A percentile compares a stretch with the other conserved stretches of the same genome.
These are phyloP conservation scores for Trissolcus japonicus DNA, from an alignment of 2,888 invertebrate genomes.

Conservation along the genomic window DNA sequence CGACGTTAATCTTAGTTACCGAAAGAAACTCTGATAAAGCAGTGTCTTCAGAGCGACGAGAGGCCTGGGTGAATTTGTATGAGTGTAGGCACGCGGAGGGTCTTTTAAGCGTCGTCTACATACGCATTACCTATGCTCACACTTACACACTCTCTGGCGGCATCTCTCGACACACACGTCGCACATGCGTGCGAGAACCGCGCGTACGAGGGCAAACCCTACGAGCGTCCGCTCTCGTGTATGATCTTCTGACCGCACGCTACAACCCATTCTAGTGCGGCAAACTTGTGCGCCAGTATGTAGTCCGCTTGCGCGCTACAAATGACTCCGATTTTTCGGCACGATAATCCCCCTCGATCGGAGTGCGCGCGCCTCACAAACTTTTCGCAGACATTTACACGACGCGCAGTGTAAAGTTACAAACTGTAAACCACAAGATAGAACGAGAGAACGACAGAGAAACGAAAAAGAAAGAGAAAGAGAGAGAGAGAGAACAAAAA, in stretches of 20 bases:
- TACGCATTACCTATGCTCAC: slow-evolving; percentile 57
- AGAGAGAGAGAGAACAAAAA: no score
- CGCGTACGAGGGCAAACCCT: slow-evolving; percentile 55
- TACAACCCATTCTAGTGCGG: slow-evolving; percentile 37
- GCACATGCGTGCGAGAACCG: slow-evolving; percentile 35
- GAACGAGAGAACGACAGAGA: neutral
- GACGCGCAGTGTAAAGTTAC: neutral
- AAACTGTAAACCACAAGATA: neutral
- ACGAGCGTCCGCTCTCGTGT: slow-evolving; percentile 55
- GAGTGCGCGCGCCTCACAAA: neutral
- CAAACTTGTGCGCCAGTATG: slow-evolving; percentile 48
- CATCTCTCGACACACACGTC: slow-evolving; percentile 18
- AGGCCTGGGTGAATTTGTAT: slow-evolving; percentile 8
- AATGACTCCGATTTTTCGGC: slow-evolving; percentile 7
- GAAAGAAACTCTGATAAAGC: neutral
- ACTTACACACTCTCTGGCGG: slow-evolving; percentile 17
- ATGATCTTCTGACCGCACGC: slow-evolving; percentile 46
- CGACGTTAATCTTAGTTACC: neutral
- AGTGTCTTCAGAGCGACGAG: neutral
- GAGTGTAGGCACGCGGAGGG: slow-evolving; percentile 59
- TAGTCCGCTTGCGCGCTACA: slow-evolving; percentile 50
- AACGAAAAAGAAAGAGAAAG: no score
- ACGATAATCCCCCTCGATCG: neutral
- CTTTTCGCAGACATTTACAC: neutral
- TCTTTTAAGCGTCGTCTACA: slow-evolving; percentile 67